A percentile compares a stretch with the other conserved stretches of the same genome.
These are phyloP conservation scores for Neodiprion fabricii DNA, from an alignment of 1,140 invertebrate species.

Conservation along the genomic window DNA sequence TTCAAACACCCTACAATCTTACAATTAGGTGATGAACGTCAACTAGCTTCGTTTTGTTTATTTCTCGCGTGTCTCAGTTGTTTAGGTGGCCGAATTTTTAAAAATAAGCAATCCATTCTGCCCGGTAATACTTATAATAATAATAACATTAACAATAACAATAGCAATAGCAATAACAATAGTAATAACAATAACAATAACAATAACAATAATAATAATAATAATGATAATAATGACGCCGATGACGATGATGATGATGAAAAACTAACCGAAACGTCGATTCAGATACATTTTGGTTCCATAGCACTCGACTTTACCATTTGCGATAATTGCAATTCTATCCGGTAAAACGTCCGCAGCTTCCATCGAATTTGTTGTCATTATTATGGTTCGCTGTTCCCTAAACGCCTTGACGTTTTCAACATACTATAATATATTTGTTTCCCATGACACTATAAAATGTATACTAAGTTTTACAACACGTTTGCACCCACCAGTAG, in stretches of 20 bases:
- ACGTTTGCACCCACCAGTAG: constrained; percentile 48
- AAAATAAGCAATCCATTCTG: too few species aligned
- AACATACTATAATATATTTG: background rate
- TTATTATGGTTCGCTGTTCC: constrained; percentile 32
- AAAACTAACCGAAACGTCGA: constrained; percentile 30
- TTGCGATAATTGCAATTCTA: constrained; percentile 68
- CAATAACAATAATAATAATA: too few species aligned
- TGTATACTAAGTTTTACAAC: constrained; percentile 29
- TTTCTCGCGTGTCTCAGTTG: too few species aligned
- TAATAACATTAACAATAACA: too few species aligned
- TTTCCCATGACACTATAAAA: background rate
- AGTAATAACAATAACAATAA: too few species aligned
- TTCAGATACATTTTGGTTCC: constrained; percentile 68
- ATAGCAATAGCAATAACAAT: too few species aligned
- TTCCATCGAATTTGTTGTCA: constrained; percentile 61
- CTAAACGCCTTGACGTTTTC: constrained; percentile 23
- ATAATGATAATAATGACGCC: too few species aligned
- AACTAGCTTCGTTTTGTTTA: too few species aligned
- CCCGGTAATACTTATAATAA: too few species aligned
- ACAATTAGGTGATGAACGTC: background rate
- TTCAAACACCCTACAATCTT: background rate
- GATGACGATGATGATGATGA: background rate
- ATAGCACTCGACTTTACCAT: constrained; percentile 66
- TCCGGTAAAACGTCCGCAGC: constrained; percentile 69
- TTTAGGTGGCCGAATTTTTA: too few species aligned